phyloP scores from a whole-genome alignment of 2,888 invertebrate species.

The Volucella inanis region DNA sequence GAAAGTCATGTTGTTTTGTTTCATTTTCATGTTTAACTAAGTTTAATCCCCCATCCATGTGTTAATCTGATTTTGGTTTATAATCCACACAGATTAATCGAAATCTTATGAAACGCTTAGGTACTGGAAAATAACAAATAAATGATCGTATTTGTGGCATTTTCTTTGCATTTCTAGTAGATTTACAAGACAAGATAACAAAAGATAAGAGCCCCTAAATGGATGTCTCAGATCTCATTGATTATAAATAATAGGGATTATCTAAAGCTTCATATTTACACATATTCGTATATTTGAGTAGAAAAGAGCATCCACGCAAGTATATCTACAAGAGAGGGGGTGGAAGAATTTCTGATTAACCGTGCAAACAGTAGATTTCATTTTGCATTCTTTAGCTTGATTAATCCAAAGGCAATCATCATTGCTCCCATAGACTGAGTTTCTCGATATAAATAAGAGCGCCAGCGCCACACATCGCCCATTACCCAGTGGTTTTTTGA shows the following conservation, averaged over 20 bases:
- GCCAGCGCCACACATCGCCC: slow-evolving; percentile 25
- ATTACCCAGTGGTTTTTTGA: slow-evolving; percentile 71
- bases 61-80: slow-evolving; percentile 42
- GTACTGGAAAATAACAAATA: not conserved
- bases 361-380: slow-evolving; percentile 54
- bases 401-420: slow-evolving; percentile 64
- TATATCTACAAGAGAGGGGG: not conserved
- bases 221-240: slow-evolving; percentile 67
- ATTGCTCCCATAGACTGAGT: slow-evolving; percentile 24
- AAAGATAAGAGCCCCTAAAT: slow-evolving; percentile 9
- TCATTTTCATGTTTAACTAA: slow-evolving; percentile 45
- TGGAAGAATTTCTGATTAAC: slow-evolving; percentile 53
- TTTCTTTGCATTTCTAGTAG: slow-evolving; percentile 22
- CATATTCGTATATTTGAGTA: not conserved
- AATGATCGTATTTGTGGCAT: slow-evolving; percentile 13
- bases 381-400: slow-evolving; percentile 59
- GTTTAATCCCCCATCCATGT: slow-evolving; percentile 25
- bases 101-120: slow-evolving; percentile 42
- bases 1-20: slow-evolving; percentile 29
- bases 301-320: not conserved
- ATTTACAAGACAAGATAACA: slow-evolving; percentile 49
- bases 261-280: slow-evolving; percentile 41
- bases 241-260: slow-evolving; percentile 70
- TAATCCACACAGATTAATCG: slow-evolving; percentile 51
- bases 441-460: slow-evolving; percentile 55